A percentile compares a stretch with the other conserved stretches of the same genome.
Evolutionary conservation across 92 coral and sea anemone genomes (phyloP).

Genomic region (Phenganax marumi): DNA sequence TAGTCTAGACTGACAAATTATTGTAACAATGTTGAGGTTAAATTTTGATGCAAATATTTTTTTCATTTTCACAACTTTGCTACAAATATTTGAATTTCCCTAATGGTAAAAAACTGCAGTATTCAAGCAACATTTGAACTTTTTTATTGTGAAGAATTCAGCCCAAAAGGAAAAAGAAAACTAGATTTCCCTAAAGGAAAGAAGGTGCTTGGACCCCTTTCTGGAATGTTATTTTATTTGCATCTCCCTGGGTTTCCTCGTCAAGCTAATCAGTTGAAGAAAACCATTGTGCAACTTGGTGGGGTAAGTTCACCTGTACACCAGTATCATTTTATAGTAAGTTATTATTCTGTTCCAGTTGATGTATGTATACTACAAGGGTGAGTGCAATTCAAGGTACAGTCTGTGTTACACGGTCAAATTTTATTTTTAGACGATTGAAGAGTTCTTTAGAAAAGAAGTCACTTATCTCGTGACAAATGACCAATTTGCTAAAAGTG

Average conservation of each 20-base stretch:
- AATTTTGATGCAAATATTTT: too few species aligned
- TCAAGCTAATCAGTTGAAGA: slow-evolving; percentile 56
- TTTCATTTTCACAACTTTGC: too few species aligned
- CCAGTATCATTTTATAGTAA: too few species aligned
- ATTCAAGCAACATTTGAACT: background rate
- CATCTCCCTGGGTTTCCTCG: slow-evolving; percentile 71
- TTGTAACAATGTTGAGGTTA: too few species aligned
- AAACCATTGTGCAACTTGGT: slow-evolving; percentile 72
- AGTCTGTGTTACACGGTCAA: background rate
- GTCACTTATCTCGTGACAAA: slow-evolving; percentile 75
- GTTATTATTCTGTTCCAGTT: background rate
- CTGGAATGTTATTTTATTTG: slow-evolving; percentile 75
- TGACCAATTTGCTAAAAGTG: slow-evolving; percentile 68
- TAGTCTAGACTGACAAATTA: too few species aligned
- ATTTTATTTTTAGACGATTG: slow-evolving; percentile 61
- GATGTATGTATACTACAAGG: background rate
- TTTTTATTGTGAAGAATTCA: slow-evolving; percentile 54
- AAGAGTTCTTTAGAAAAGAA: slow-evolving; percentile 93
- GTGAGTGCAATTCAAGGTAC: background rate
- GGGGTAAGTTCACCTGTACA: slow-evolving; percentile 62
- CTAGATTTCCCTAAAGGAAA: slow-evolving; percentile 74
- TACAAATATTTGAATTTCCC: too few species aligned
- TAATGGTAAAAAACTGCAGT: background rate
- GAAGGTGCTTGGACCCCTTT: slow-evolving; percentile 56
- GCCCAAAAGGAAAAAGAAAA: slow-evolving; percentile 95